Evolutionary conservation across 1,140 invertebrate species (phyloP).

Genomic region (Condylostylus longicornis): DNA sequence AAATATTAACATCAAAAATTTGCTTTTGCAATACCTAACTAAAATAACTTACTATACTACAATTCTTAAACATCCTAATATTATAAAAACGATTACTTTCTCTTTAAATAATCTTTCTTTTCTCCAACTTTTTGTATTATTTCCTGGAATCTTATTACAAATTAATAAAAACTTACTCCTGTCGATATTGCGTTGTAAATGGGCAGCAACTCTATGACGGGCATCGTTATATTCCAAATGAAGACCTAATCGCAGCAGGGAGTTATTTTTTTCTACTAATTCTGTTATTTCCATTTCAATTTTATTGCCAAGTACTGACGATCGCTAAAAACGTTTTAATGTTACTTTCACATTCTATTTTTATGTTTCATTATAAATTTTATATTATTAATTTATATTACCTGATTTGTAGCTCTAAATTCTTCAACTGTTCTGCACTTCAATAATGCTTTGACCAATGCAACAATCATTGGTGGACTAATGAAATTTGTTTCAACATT

Average conservation of each 20-base stretch:
- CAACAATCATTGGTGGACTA: conserved; percentile 65
- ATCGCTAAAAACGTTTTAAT: conserved; percentile 50
- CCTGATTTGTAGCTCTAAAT: conserved; percentile 91
- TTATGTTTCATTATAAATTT: background rate
- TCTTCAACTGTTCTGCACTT: conserved; percentile 78
- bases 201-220: conserved; percentile 76
- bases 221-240: conserved; percentile 94
- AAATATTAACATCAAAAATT: too few relatives aligned
- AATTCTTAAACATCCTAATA: too few relatives aligned
- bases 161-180: conserved; percentile 60
- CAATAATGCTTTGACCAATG: conserved; percentile 70
- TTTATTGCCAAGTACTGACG: conserved; percentile 88
- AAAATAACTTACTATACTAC: too few relatives aligned
- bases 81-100: too few relatives aligned
- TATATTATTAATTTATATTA: conserved; percentile 29
- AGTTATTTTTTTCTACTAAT: conserved; percentile 83
- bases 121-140: conserved; percentile 1
- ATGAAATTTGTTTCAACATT: conserved; percentile 97
- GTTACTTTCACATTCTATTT: background rate
- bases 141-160: conserved; percentile 1
- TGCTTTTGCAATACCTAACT: too few relatives aligned
- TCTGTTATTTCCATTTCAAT: conserved; percentile 96
- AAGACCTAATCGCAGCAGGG: conserved; percentile 77
- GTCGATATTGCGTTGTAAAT: conserved; percentile 92
- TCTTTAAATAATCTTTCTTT: too few relatives aligned